Conservation (phyloP, 2,113 vertebrate genomes). For the Arizona elegans region DNA sequence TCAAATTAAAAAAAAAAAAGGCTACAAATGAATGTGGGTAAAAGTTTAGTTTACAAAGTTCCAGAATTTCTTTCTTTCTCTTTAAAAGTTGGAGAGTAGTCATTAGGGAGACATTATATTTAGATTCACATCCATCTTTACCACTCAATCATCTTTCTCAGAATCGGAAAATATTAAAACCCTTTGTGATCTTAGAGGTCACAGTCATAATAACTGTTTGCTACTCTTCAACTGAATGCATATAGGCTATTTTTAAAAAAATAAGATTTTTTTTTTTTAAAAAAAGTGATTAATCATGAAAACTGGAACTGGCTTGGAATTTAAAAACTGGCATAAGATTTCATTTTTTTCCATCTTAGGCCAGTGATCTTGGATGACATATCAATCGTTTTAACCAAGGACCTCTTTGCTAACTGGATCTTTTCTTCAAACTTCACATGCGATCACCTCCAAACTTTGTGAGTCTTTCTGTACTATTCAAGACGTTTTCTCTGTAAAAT, state of each 20-base stretch:
- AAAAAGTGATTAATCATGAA: background rate
- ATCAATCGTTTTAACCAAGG: background rate
- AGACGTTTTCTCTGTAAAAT: background rate
- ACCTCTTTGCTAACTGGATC: background rate
- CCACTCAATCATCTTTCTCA: background rate
- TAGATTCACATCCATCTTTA: background rate
- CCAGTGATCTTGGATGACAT: background rate
- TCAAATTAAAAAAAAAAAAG: too few species aligned
- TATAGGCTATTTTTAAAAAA: background rate
- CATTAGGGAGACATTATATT: background rate
- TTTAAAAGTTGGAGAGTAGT: background rate
- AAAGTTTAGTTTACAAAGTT: background rate
- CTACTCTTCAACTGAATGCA: background rate
- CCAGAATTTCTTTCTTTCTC: background rate
- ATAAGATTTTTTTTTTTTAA: background rate
- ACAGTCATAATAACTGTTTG: background rate
- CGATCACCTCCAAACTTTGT: background rate
- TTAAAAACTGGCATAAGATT: background rate
- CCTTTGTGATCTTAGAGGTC: background rate
- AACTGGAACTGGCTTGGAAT: background rate
- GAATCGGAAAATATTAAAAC: background rate
- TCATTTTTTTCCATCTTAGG: background rate
- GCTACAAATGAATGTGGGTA: background rate
- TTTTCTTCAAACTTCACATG: background rate
- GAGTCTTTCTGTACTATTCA: background rate